phyloP scores from a whole-genome alignment of 2,888 invertebrate genomes.

The Thereva unica region DNA sequence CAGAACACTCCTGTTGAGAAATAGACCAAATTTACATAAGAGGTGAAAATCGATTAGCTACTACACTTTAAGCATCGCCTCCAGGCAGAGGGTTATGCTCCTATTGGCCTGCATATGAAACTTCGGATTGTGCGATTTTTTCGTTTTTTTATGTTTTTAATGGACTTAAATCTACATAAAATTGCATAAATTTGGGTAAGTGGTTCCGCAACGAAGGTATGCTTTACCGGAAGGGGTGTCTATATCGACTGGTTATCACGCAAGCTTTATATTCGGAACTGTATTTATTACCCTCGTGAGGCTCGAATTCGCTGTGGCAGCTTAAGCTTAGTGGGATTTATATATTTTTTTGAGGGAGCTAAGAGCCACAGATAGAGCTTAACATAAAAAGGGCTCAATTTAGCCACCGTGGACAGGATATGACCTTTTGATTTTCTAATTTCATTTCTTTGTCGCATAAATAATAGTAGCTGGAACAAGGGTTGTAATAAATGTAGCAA shows the following conservation, averaged over 20 bases:
- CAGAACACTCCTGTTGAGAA: background rate
- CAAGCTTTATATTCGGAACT: constrained; percentile 17
- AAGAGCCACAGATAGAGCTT: too few relatives aligned
- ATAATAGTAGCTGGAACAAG: too few relatives aligned
- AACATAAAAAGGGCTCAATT: too few relatives aligned
- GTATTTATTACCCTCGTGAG: constrained; percentile 17
- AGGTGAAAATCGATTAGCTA: constrained; percentile 24
- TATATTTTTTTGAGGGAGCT: background rate
- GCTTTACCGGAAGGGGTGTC: background rate
- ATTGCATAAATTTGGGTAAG: constrained; percentile 23
- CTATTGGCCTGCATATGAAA: constrained; percentile 1
- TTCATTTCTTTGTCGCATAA: too few relatives aligned
- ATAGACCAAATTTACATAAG: constrained; percentile 20
- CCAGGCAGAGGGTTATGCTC: background rate
- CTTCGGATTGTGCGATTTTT: constrained; percentile 12
- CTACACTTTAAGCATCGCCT: background rate
- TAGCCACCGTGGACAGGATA: too few relatives aligned
- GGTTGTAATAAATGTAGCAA: too few relatives aligned
- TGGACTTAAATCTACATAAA: constrained; percentile 26
- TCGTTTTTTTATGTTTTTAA: constrained; percentile 13
- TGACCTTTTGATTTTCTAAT: too few relatives aligned
- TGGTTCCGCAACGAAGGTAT: background rate
- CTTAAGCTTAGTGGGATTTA: constrained; percentile 1
- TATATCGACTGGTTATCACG: constrained; percentile 24
- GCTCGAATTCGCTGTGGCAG: background rate